phyloP scores from a whole-genome alignment of 2,888 invertebrate species.

The Amiota communis region DNA sequence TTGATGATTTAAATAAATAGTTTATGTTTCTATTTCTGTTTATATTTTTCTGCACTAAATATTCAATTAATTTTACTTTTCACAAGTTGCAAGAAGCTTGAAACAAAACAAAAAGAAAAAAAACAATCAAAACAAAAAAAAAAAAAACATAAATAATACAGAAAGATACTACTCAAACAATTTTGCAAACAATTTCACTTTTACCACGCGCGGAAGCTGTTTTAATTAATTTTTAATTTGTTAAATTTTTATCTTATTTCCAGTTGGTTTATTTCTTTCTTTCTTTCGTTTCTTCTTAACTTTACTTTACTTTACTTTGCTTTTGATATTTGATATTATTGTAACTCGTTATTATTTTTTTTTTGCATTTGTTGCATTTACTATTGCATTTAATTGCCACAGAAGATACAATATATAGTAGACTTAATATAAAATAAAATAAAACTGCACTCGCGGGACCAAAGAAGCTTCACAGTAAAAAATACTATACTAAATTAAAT shows the following conservation, averaged over 20 bases:
- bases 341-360: slow-evolving; percentile 42
- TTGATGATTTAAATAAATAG: too few relatives aligned
- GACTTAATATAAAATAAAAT: too few relatives aligned
- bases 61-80: slow-evolving; percentile 32
- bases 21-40: background rate
- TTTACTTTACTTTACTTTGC: background rate
- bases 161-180: background rate
- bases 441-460: background rate
- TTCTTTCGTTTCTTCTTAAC: background rate
- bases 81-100: background rate
- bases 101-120: slow-evolving; percentile 11
- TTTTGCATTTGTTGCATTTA: slow-evolving; percentile 18
- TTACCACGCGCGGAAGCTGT: slow-evolving; percentile 34
- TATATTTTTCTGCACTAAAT: slow-evolving; percentile 29
- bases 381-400: slow-evolving; percentile 49
- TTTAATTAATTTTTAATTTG: slow-evolving; percentile 33
- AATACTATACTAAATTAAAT: background rate
- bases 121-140: slow-evolving; percentile 17
- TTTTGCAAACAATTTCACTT: slow-evolving; percentile 29
- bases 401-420: too few relatives aligned
- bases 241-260: slow-evolving; percentile 44
- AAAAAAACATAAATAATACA: slow-evolving; percentile 20
- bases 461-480: background rate
- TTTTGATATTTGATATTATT: slow-evolving; percentile 12
- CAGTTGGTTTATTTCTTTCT: slow-evolving; percentile 27